phyloP scores from a whole-genome alignment of 1,140 invertebrate species.

The Luehdorfia chinensis region DNA sequence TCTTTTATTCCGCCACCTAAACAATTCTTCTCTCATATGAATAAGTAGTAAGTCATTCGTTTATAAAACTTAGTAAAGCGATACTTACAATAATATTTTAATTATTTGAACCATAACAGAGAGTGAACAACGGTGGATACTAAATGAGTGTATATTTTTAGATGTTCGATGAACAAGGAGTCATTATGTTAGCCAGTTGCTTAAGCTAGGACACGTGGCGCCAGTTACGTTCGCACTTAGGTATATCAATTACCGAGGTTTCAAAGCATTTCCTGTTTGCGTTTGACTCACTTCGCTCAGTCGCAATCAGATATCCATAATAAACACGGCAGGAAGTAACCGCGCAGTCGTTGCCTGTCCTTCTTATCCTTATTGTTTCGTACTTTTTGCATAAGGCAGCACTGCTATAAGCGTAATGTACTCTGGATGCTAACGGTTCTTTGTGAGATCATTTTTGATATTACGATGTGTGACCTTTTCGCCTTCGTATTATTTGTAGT shows the following conservation, averaged over 20 bases:
- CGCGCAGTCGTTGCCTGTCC: slow-evolving; percentile 17
- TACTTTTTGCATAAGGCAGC: slow-evolving; percentile 3
- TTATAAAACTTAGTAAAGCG: no score
- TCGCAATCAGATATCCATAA: slow-evolving; percentile 31
- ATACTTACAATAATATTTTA: no score
- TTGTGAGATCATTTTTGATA: not conserved
- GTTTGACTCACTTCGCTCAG: slow-evolving; percentile 22
- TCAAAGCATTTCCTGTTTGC: slow-evolving; percentile 35
- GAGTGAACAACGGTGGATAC: no score
- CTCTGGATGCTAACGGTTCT: slow-evolving; percentile 1
- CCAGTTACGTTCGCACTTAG: slow-evolving; percentile 18
- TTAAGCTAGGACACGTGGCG: slow-evolving; percentile 20
- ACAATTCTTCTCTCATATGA: no score
- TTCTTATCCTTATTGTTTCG: slow-evolving; percentile 20
- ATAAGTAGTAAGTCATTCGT: no score
- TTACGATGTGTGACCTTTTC: not conserved
- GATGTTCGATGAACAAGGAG: no score
- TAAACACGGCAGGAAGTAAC: slow-evolving; percentile 30
- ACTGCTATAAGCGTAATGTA: not conserved
- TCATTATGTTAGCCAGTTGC: no score
- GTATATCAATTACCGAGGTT: slow-evolving; percentile 30
- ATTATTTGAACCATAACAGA: no score
- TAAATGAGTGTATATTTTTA: no score
- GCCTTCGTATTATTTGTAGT: not conserved
- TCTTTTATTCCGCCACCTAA: no score